Percentiles rank a stretch among this genome's conserved stretches.
Evolutionary conservation across 37 sponge, comb jelly and placozoan species (phyloP).

Genomic region (Beroe forskalii): DNA sequence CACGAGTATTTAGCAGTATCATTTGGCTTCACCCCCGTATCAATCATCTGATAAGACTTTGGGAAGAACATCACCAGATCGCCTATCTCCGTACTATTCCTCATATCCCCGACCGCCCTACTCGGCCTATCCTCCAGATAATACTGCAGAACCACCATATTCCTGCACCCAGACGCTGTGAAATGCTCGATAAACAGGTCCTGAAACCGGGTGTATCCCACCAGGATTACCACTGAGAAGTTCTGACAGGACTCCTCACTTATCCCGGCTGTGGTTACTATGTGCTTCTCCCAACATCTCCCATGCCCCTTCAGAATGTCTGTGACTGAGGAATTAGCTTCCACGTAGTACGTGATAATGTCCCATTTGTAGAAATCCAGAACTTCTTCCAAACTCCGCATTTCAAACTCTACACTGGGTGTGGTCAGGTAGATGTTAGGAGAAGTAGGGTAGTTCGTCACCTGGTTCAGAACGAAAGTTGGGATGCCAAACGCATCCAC

Average conservation of each 20-base stretch:
- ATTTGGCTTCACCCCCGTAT: neutral
- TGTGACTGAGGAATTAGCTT: conserved; percentile 12
- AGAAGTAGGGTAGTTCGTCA: neutral
- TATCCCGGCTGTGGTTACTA: neutral
- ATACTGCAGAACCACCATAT: conserved; percentile 56
- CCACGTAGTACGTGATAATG: conserved; percentile 4
- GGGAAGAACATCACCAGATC: conserved; percentile 45
- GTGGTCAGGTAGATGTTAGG: conserved; percentile 57
- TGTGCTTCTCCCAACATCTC: conserved; percentile 32
- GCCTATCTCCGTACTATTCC: conserved; percentile 10
- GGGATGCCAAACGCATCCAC: conserved; percentile 39
- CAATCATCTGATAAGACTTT: conserved; percentile 12
- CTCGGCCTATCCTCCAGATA: conserved; percentile 7
- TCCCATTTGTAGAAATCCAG: conserved; percentile 41
- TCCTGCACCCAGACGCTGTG: neutral
- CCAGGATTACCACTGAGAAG: conserved; percentile 17
- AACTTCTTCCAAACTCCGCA: neutral
- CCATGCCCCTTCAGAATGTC: neutral
- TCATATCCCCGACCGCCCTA: neutral
- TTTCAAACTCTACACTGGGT: conserved; percentile 6
- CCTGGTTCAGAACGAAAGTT: conserved; percentile 33
- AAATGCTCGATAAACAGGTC: neutral
- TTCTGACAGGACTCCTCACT: neutral
- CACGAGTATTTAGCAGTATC: conserved; percentile 4
- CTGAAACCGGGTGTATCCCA: conserved; percentile 28